phyloP scores from a whole-genome alignment of 1,140 invertebrate genomes.

The Onthophagus taurus region DNA sequence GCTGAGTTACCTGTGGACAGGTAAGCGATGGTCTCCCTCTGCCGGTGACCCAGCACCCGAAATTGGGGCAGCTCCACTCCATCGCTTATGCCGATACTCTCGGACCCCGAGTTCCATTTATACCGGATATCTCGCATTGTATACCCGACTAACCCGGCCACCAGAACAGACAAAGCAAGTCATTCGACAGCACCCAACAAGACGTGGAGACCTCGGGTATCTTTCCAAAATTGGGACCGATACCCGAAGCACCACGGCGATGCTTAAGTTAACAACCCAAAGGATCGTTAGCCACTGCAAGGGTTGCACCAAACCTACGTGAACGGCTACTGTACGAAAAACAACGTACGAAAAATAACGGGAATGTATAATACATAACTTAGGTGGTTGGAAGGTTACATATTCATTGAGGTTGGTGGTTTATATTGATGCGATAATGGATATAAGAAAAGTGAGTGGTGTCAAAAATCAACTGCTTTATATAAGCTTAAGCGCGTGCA shows the following conservation, averaged over 20 bases:
- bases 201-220: too few relatives aligned
- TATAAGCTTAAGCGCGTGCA: constrained; percentile 28
- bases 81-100: constrained; percentile 83
- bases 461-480: constrained; percentile 10
- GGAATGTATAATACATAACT: too few relatives aligned
- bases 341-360: too few relatives aligned
- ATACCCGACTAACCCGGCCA: constrained; percentile 77
- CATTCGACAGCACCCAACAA: constrained; percentile 23
- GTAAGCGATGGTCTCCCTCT: constrained; percentile 83
- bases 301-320: too few relatives aligned
- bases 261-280: too few relatives aligned
- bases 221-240: too few relatives aligned
- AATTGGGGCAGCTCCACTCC: constrained; percentile 91
- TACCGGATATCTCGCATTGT: constrained; percentile 96
- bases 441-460: constrained; percentile 8
- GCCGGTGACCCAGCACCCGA: constrained; percentile 84
- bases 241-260: too few relatives aligned
- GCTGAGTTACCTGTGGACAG: constrained; percentile 79
- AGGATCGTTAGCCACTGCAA: too few relatives aligned
- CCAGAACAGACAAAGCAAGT: constrained; percentile 51
- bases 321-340: too few relatives aligned
- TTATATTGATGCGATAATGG: neutral
- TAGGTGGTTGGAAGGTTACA: too few relatives aligned
- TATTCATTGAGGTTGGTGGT: too few relatives aligned
- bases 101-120: constrained; percentile 82